Base-by-base conservation (phyloP, 2,888 invertebrate genomes). In the Drosophila rubida region DNA sequence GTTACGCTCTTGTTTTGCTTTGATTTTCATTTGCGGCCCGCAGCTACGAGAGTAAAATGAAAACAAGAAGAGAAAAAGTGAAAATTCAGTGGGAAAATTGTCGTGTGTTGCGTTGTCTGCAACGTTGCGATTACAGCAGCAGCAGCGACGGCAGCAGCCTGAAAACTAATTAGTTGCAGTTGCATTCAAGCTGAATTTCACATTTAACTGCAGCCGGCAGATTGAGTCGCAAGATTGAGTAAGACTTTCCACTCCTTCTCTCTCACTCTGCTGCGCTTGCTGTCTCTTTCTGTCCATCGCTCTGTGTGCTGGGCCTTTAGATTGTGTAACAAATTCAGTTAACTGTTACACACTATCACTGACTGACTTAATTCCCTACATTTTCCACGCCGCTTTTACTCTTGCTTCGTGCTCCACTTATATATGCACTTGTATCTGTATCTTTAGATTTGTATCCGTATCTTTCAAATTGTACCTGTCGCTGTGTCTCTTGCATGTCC, bases 341-440 rank as follows among this genome's bases (percentile, higher is more conserved):
- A 83, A 86, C 78, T 83, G 81, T 86, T 86, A 80, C 83, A 87
- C 86, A 71, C 78, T 80, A 61, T 80, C 80, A 68, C 83, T 82
- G 82, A 60, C 80, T 83, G 88, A 86, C 88, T 88, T 83, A 83
- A 83, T 83, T 88, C 86, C 82, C 84, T 83, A 88, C 86, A 86
- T 44, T 53, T 66, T 76, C 58, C 70, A 59, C 13, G 51, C 19
- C 45, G 19, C 62, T 46, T 27, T 59, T 65, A 27, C 50, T 54
- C 14, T 44, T 9, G 35, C 49, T 45, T 39, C 45, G 48, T 7
- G 7, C 49, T 37, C 30, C 27, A 14, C 25, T 35, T 13, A 7
- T 9, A 13, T 27, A 9, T 55, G 50, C 25, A 39, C 7, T 35
- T 50, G 51, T 48, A 46, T 60, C 41, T 53, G 27, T 53, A 23